Conservation (phyloP, 2,113 vertebrate genomes). For the Strix aluco region DNA sequence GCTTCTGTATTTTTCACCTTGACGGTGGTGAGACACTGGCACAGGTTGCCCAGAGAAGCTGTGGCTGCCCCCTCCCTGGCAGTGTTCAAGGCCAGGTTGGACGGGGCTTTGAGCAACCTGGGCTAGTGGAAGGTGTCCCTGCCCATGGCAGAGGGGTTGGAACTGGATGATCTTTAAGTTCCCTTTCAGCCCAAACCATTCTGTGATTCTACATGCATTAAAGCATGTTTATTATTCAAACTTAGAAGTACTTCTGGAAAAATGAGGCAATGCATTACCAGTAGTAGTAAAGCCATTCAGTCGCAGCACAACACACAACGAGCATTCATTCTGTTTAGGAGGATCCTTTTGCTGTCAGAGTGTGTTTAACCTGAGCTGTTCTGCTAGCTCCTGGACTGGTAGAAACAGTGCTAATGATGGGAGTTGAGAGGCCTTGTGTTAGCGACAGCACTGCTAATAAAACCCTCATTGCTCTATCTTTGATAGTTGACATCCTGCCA, state of each 20-base stretch:
- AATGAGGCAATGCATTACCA: background rate
- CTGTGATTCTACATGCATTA: background rate
- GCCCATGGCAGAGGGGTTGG: accelerated
- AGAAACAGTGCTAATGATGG: background rate
- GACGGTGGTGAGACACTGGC: accelerated
- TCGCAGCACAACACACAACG: accelerated
- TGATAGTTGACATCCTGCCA: background rate
- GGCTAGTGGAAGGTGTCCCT: background rate
- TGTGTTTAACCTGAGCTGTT: background rate
- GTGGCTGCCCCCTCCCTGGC: accelerated
- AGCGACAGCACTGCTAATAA: background rate
- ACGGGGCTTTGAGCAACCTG: background rate
- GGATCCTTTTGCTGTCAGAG: background rate
- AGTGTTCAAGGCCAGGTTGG: background rate
- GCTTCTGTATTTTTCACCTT: background rate
- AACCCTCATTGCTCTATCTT: background rate
- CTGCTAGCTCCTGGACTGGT: background rate
- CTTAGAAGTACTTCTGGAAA: background rate
- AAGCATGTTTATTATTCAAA: accelerated
- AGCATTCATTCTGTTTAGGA: background rate
- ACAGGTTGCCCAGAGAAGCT: background rate
- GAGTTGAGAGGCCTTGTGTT: background rate
- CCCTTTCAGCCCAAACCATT: background rate
- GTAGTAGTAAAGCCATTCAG: background rate
- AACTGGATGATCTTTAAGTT: background rate